phyloP scores from a whole-genome alignment of 2,797 vertebrate species.

The Danio kyathit region DNA sequence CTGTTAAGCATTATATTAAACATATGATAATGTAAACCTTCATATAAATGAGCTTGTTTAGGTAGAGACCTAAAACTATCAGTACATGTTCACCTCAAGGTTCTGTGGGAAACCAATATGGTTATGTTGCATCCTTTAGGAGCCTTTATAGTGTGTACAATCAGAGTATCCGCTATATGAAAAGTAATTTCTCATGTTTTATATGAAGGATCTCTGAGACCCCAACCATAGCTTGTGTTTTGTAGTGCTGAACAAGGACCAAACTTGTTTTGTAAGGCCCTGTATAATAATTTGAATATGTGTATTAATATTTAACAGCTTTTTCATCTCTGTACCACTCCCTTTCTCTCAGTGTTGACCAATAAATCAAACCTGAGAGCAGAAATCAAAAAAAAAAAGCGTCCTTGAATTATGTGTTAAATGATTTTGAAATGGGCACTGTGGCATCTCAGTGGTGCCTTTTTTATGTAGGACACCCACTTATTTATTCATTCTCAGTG shows the following conservation, averaged over 20 bases:
- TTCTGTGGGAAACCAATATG: no score
- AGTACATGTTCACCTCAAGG: no score
- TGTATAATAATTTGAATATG: not conserved
- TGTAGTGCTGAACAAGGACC: not conserved
- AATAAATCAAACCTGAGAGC: not conserved
- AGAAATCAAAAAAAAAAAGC: not conserved
- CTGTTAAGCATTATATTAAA: no score
- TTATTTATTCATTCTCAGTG: conserved; percentile 11
- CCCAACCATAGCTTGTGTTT: not conserved
- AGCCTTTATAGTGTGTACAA: not conserved
- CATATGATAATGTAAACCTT: no score
- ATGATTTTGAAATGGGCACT: conserved; percentile 17
- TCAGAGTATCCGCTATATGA: not conserved
- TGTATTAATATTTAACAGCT: conserved; percentile 51
- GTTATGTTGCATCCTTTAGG: no score
- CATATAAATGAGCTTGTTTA: no score
- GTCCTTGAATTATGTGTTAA: not conserved
- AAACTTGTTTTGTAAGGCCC: not conserved
- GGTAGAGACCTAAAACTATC: no score
- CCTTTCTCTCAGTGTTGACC: conserved; percentile 1
- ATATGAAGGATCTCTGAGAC: not conserved
- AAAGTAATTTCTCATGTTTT: not conserved
- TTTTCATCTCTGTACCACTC: conserved; percentile 11
- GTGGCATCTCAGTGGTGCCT: not conserved
- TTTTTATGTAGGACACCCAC: conserved; percentile 37